phyloP scores from a whole-genome alignment of 2,888 invertebrate genomes.

The Cephus spinipes region DNA sequence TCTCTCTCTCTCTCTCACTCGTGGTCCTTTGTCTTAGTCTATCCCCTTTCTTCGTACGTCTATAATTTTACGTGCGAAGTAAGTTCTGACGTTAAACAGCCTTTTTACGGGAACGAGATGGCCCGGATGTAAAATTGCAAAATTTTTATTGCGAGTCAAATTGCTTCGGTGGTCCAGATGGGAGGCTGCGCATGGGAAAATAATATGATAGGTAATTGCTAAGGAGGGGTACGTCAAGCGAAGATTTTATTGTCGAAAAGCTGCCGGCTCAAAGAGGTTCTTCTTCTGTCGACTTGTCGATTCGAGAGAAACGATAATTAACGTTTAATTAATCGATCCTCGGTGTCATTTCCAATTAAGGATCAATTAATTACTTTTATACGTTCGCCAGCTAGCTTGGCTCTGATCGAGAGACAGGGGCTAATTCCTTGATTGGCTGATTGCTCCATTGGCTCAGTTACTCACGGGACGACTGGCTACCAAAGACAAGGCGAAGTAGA shows the following conservation, averaged over 20 bases:
- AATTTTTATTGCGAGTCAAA: not conserved
- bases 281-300: not conserved
- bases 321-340: slow-evolving; percentile 44
- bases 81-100: not conserved
- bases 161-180: not conserved
- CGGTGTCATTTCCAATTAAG: slow-evolving; percentile 42
- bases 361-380: slow-evolving; percentile 35
- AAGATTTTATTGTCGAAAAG: not conserved
- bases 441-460: not conserved
- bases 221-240: not conserved
- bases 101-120: not conserved
- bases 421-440: slow-evolving; percentile 23
- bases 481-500: not conserved
- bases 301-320: slow-evolving; percentile 41
- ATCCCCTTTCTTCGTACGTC: not conserved
- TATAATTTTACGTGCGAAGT: not conserved
- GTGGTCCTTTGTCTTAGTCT: not conserved
- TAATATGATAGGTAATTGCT: not conserved
- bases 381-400: slow-evolving; percentile 11
- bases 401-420: not conserved
- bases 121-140: not conserved
- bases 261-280: not conserved
- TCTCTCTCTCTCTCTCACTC: slow-evolving; percentile 7
- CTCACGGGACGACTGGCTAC: not conserved
- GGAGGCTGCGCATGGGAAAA: not conserved